Base-by-base conservation (phyloP, 2,797 vertebrate species). In the Poecile montanus region DNA sequence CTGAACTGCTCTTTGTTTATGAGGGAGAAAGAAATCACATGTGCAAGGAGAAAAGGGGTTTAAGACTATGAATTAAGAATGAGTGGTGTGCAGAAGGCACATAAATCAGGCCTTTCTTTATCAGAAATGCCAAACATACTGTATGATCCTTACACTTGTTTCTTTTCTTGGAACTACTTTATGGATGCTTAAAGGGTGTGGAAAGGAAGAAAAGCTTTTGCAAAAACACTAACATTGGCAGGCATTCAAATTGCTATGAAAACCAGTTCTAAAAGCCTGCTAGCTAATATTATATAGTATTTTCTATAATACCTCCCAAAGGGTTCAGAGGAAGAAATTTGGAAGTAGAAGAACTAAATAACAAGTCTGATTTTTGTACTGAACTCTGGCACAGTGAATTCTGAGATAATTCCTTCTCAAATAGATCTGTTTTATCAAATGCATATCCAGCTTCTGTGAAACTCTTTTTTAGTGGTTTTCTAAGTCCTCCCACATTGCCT, bases 91-190 rank as follows among this genome's bases (percentile, higher is more conserved):
- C 76, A 89, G 91, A 88, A 57, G 36, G 57, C 75, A 61, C 82
- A 82, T 96, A 97, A 97, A 95, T 96, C 95, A 97, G 70, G 13
- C 42, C 30, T 77, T 56, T 75, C 89, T 91, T 92, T 92, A 96
- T 94, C 86, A 94, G 91, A 94, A 93, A 92, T 38, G 65, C 74
- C 84, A 88, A 91, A 63, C 65, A 62, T 30, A 62, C 32, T 83
- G 76, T 50, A 89, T 85, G 90, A 80, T 85, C 89, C 91, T 93
- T 73, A 89, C 73, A 80, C 40, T 91, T 71, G 23, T 80, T 93
- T 94, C 90, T 93, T 85, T 87, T 83, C 50, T 88, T 73, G 3
- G 73, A 96, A 97, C 66, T 73, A 85, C 54, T 95, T 89, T 61
- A 88, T 6, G 45, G 88, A 94, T 95, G 48, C 84, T 96, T 94